Evolutionary conservation across 2,888 invertebrate genomes (phyloP), one percentile per base, ranked within the genome.

Genomic region (Andrena trimmerana): DNA sequence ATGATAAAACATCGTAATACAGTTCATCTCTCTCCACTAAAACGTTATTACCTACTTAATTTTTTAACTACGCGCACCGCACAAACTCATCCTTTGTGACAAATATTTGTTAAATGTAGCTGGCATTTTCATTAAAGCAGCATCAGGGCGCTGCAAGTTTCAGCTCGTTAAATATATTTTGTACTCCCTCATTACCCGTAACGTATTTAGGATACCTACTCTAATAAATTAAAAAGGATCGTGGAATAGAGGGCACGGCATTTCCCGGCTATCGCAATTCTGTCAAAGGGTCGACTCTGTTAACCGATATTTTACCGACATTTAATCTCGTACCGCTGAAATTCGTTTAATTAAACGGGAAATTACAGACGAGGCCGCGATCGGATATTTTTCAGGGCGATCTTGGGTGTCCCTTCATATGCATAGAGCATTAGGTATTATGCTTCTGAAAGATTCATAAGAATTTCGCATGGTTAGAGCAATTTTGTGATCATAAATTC

Each of bases 361-460:
- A 77, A 77, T 66, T 70, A 52, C 27, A 13, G 24, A 2, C 65
- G 8, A 36, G 8, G 24, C 5, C 57, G 5, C 24, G 69, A 24
- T 80, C 70, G 8, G 27, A 60, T 70, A 66, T 80, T 70, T 59
- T 70, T 70, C 48, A 7, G n/a, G 52, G 6, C 31, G 42, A 70
- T 76, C 13, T 59, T 27, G 10, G 63, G 54, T 31, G 54, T 42
- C 77, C 70, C 77, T 80, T 66, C 79, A 80, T 77, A 80, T 80
- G 80, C 80, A 80, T 77, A 48, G 20, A 71, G 66, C 24, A 65
- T 69, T 36, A 5, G 5, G 31, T 31, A 59, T 69, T 65, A 54
- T n/a, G 36, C 69, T 60, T 16, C 31, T 76, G 79, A 69, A 76
- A 80, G 42, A 80, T 76, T 80, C 79, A 80, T 80, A 80, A 70